Conservation (phyloP, 37 sponge, comb jelly and placozoan species). For the Spongilla lacustris region DNA sequence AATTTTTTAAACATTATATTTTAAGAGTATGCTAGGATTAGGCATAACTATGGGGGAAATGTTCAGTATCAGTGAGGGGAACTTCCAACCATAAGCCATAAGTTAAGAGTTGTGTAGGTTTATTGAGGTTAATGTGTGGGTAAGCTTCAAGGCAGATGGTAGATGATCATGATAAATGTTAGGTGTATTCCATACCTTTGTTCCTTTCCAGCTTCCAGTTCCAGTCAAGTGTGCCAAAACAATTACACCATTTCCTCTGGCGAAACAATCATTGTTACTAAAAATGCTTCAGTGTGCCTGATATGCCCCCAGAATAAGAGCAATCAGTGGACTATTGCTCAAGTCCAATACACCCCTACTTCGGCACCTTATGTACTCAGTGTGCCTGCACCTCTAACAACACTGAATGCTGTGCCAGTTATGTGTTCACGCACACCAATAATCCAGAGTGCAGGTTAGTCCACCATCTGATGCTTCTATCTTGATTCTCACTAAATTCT, state of each 20-base stretch:
- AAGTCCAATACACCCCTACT: background rate
- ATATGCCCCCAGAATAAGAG: background rate
- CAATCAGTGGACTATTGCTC: background rate
- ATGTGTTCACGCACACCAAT: background rate
- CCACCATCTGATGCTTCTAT: background rate
- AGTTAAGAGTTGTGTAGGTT: no score
- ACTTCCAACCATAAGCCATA: no score
- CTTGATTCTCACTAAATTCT: background rate
- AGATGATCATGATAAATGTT: no score
- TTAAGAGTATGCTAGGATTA: no score
- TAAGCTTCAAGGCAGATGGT: no score
- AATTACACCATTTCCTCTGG: background rate
- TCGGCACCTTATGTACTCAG: background rate
- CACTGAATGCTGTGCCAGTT: background rate
- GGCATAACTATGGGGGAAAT: no score
- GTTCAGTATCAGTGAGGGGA: no score
- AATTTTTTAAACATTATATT: no score
- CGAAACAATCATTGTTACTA: background rate
- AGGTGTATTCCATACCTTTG: background rate
- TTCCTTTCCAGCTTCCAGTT: background rate
- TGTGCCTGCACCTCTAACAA: background rate
- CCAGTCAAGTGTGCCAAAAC: background rate
- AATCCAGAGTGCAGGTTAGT: background rate
- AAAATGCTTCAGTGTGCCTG: background rate
- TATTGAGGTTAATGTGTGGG: no score